phyloP scores from a whole-genome alignment of 2,888 invertebrate genomes.

The Schizotus pectinicornis region DNA sequence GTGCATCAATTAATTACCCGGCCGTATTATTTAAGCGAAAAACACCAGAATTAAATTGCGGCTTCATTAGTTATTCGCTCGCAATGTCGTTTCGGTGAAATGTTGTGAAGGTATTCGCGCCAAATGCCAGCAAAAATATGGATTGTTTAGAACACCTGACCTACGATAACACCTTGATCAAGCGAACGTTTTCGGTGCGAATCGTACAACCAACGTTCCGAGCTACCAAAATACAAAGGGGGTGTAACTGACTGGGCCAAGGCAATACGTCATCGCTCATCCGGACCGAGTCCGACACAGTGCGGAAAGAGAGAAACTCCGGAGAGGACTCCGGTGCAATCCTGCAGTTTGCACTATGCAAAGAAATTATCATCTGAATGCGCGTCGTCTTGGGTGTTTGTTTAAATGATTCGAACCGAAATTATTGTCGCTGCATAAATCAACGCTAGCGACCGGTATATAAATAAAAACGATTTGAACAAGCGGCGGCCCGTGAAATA shows the following conservation, averaged over 20 bases:
- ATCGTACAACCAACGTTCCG: constrained; percentile 24
- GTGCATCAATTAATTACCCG: too few species aligned
- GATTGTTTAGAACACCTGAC: constrained; percentile 28
- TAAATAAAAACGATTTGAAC: constrained; percentile 30
- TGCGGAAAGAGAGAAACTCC: constrained; percentile 39
- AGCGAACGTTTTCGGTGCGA: constrained; percentile 44
- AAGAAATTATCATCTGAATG: constrained; percentile 34
- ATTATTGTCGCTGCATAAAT: constrained; percentile 10
- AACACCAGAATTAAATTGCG: too few species aligned
- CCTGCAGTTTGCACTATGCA: constrained; percentile 30
- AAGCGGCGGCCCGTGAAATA: constrained; percentile 22
- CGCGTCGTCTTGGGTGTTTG: constrained; percentile 2
- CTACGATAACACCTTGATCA: constrained; percentile 36
- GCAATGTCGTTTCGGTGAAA: too few species aligned
- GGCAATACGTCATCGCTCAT: constrained; percentile 56
- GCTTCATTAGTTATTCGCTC: too few species aligned
- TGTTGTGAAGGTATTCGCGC: too few species aligned
- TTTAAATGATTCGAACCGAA: background rate
- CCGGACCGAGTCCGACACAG: constrained; percentile 51
- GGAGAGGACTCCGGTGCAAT: constrained; percentile 26
- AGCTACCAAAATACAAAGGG: constrained; percentile 44
- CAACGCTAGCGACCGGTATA: constrained; percentile 1
- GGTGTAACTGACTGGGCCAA: constrained; percentile 46
- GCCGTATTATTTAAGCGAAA: too few species aligned
- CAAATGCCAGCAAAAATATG: background rate